Base-by-base conservation (phyloP, 2,797 vertebrate species). In the Pempheris klunzingeri region DNA sequence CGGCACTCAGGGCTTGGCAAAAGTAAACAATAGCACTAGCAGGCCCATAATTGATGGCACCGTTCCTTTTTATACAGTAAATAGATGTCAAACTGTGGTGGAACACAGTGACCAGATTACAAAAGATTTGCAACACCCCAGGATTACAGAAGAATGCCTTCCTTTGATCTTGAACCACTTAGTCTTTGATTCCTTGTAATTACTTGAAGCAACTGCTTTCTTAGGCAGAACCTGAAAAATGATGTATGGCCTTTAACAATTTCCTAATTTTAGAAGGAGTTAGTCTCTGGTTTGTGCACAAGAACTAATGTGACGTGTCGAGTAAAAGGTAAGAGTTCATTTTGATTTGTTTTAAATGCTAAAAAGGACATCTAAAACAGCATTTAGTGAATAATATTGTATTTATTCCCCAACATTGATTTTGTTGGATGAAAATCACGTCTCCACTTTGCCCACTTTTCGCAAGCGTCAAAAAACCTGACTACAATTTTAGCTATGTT, bases 61-160 rank as follows among this genome's bases (percentile, higher is more conserved):
- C 80, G 70, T 85, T 92, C 74, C 87, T 88, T 94, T 92, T 93
- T 81, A 94, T 95, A 95, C 92, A 93, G 94, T 95, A 93, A 94
- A 94, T 92, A 85, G 84, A 93, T 92, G 94, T 95, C 93, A 95
- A 94, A 94, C 88, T 90, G 87, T 88, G 91, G 89, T 76, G 92
- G 91, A 91, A 88, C 88, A 66, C 84, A 79, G 85, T 77, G 57
- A 78, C 86, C 81, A 93, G 92, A 95, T 95, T 94, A 94, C 86
- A 87, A 85, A 93, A 93, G 93, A 94, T 95, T 93, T 93, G 94
- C 92, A 92, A 93, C 92, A 92, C 86, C 86, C 81, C 81, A 75
- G 93, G 94, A 94, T 95, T 94, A 93, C 83, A 73, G 83, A 92
- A 92, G 90, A 94, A 94, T 92, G 90, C 85, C 79, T 59, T 71